Conservation (phyloP, 2,888 invertebrate genomes). For the Mamestra brassicae region DNA sequence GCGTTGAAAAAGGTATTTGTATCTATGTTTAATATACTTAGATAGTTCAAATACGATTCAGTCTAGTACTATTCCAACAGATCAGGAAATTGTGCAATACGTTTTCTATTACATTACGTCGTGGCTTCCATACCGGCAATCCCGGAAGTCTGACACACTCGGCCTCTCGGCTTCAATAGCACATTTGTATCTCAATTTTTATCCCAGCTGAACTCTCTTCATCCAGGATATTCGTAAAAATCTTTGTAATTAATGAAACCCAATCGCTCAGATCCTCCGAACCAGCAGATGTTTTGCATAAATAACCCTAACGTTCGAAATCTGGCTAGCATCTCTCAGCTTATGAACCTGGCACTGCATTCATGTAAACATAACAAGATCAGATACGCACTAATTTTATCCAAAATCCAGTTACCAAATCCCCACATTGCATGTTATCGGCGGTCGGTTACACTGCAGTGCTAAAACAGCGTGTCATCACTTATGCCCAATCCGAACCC, state of each 20-base stretch:
- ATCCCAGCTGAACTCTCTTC: slow-evolving; percentile 36
- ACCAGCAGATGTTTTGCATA: slow-evolving; percentile 25
- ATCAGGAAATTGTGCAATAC: slow-evolving; percentile 83
- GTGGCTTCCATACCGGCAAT: slow-evolving; percentile 76
- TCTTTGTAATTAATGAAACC: background rate
- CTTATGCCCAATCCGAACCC: slow-evolving; percentile 61
- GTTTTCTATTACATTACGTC: slow-evolving; percentile 78
- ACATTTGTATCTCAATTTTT: slow-evolving; percentile 56
- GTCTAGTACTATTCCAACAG: slow-evolving; percentile 54
- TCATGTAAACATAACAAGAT: slow-evolving; percentile 36
- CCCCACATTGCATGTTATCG: slow-evolving; percentile 18
- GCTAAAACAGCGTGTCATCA: slow-evolving; percentile 42
- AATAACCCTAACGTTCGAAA: slow-evolving; percentile 19
- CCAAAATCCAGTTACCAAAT: slow-evolving; percentile 23
- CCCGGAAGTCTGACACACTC: slow-evolving; percentile 78
- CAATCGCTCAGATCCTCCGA: background rate
- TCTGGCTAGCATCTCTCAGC: slow-evolving; percentile 53
- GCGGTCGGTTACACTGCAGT: slow-evolving; percentile 1
- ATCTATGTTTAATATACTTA: slow-evolving; percentile 5
- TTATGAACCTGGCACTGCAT: slow-evolving; percentile 38
- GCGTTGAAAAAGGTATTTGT: background rate
- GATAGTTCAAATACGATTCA: slow-evolving; percentile 37
- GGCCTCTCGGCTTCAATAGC: slow-evolving; percentile 59
- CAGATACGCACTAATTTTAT: slow-evolving; percentile 30
- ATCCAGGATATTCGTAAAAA: slow-evolving; percentile 20